These are phyloP conservation scores for Tenthredo distinguenda DNA, from an alignment of 2,888 invertebrate species.

Conservation along the genomic window DNA sequence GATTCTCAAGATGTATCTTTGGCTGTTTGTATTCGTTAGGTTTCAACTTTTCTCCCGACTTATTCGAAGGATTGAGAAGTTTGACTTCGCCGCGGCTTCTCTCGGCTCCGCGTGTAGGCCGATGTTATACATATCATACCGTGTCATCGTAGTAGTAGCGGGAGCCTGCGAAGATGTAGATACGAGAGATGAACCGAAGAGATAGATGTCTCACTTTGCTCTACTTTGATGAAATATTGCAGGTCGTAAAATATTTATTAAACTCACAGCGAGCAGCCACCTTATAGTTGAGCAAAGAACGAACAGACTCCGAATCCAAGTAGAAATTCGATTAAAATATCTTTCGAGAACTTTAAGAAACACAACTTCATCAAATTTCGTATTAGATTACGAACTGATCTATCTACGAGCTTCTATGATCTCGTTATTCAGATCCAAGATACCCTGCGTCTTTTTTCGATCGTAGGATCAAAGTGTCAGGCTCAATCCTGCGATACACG, in stretches of 20 bases:
- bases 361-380: conserved; percentile 1
- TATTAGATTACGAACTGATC: neutral
- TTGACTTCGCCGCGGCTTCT: conserved; percentile 16
- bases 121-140: neutral
- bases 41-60: conserved; percentile 48
- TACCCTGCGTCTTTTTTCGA: neutral
- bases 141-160: neutral
- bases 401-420: neutral
- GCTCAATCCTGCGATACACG: neutral
- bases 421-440: neutral
- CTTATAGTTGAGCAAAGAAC: neutral
- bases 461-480: neutral
- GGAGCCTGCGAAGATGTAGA: neutral
- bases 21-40: conserved; percentile 63
- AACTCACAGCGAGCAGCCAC: conserved; percentile 5
- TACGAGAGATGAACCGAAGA: neutral
- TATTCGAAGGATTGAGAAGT: conserved; percentile 29
- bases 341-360: neutral
- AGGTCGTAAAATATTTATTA: conserved; percentile 37
- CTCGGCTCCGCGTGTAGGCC: neutral
- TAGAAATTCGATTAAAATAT: conserved; percentile 34
- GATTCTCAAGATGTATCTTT: conserved; percentile 61
- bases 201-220: conserved; percentile 31
- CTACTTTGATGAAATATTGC: conserved; percentile 36
- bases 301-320: neutral